phyloP scores from a whole-genome alignment of 1,140 invertebrate genomes.

The Lasioglossum albipes region DNA sequence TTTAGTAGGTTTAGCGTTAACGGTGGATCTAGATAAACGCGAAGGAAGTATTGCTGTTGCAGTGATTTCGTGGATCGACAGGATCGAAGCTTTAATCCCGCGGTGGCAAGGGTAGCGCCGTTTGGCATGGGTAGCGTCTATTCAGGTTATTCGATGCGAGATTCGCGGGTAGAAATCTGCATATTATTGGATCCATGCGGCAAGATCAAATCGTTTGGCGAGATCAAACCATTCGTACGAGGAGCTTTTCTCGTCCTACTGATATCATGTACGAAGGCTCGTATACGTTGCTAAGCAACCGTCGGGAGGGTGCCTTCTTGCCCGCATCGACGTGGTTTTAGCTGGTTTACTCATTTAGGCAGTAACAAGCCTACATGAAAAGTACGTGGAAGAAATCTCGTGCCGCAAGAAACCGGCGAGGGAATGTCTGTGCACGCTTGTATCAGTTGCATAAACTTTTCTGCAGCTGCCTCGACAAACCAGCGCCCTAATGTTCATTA shows the following conservation, averaged over 20 bases:
- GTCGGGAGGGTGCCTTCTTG: slow-evolving; percentile 75
- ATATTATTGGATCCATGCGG: slow-evolving; percentile 33
- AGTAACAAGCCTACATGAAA: slow-evolving; percentile 53
- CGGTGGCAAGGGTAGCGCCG: not conserved
- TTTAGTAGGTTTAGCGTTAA: too few relatives aligned
- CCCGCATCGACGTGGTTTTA: slow-evolving; percentile 74
- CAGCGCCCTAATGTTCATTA: not conserved
- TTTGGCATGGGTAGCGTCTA: not conserved
- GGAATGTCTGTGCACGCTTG: not conserved
- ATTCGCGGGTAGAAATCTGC: slow-evolving; percentile 24
- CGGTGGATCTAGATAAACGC: too few relatives aligned
- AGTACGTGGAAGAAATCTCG: slow-evolving; percentile 33
- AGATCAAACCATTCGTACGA: slow-evolving; percentile 67
- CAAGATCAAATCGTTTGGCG: slow-evolving; percentile 46
- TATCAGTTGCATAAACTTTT: not conserved
- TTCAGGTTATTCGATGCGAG: not conserved
- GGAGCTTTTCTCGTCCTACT: slow-evolving; percentile 76
- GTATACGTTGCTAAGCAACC: slow-evolving; percentile 77
- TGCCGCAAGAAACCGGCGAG: slow-evolving; percentile 2
- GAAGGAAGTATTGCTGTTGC: too few relatives aligned
- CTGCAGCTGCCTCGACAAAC: not conserved
- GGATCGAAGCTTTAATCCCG: not conserved
- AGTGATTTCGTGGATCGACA: not conserved
- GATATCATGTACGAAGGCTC: slow-evolving; percentile 74
- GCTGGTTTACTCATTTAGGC: slow-evolving; percentile 77